Conservation (phyloP, 2,797 vertebrate genomes). For the Coilia nasus region DNA sequence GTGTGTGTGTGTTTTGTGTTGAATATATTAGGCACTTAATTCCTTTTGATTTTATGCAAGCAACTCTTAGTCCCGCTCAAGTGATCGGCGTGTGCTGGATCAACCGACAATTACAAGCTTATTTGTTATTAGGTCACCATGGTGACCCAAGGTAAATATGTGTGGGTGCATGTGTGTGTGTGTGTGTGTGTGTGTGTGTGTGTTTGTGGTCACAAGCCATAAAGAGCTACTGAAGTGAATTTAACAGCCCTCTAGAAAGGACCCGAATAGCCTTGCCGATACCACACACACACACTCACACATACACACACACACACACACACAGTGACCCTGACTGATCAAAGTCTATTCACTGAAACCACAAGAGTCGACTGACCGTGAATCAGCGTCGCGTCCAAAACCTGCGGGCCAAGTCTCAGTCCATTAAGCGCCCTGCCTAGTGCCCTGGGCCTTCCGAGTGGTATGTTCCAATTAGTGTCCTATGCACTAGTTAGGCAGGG, state of each 20-base stretch:
- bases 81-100: background rate
- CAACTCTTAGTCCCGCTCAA: background rate
- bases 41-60: background rate
- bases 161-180: slow-evolving; percentile 8
- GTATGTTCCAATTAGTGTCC: background rate
- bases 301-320: too few relatives aligned
- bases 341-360: background rate
- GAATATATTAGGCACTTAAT: background rate
- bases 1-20: background rate
- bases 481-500: background rate
- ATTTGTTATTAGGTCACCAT: background rate
- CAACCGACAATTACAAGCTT: background rate
- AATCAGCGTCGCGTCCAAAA: background rate
- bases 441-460: background rate
- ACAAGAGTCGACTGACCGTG: slow-evolving; percentile 9
- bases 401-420: background rate
- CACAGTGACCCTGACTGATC: background rate
- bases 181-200: background rate
- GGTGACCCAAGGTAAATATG: background rate
- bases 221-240: slow-evolving; percentile 58
- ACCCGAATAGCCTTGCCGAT: slow-evolving; percentile 24
- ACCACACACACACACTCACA: background rate
- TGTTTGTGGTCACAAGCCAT: slow-evolving; percentile 44
- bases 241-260: slow-evolving; percentile 45
- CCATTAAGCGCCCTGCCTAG: background rate